Evolutionary conservation across 2,113 vertebrate genomes (phyloP).

Genomic region (Dascyllus trimaculatus): DNA sequence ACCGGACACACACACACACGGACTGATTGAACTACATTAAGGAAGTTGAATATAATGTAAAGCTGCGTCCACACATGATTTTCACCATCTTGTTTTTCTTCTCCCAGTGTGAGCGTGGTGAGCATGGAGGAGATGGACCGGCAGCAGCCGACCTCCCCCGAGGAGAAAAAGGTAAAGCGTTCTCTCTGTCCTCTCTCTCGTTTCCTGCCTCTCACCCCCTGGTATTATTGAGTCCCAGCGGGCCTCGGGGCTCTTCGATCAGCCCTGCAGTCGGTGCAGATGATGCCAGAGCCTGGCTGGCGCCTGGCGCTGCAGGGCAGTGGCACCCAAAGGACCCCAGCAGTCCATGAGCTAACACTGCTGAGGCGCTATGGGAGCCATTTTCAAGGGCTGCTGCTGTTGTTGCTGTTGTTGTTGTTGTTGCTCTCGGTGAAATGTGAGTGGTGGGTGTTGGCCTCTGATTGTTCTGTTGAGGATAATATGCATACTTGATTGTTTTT

Average conservation of each 20-base stretch:
- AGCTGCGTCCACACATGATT: neutral
- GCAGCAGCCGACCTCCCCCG: slow-evolving; percentile 75
- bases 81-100: neutral
- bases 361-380: neutral
- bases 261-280: neutral
- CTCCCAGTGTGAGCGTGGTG: slow-evolving; percentile 85
- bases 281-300: slow-evolving; percentile 7
- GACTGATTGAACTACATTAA: neutral
- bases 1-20: neutral
- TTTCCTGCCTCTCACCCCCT: neutral
- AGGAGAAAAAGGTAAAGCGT: slow-evolving; percentile 88
- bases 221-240: neutral
- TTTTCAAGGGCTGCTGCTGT: neutral
- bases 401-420: too few relatives aligned
- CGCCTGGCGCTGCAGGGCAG: neutral
- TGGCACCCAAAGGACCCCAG: too few relatives aligned
- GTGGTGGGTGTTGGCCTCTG: too few relatives aligned
- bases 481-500: too few relatives aligned
- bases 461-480: too few relatives aligned
- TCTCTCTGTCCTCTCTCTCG: neutral
- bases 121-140: slow-evolving; percentile 86
- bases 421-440: too few relatives aligned
- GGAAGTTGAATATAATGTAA: neutral
- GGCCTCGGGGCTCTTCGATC: neutral
- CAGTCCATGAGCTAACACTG: neutral